Conservation (phyloP, 2,888 invertebrate genomes). For the Pristionchus entomophagus region DNA sequence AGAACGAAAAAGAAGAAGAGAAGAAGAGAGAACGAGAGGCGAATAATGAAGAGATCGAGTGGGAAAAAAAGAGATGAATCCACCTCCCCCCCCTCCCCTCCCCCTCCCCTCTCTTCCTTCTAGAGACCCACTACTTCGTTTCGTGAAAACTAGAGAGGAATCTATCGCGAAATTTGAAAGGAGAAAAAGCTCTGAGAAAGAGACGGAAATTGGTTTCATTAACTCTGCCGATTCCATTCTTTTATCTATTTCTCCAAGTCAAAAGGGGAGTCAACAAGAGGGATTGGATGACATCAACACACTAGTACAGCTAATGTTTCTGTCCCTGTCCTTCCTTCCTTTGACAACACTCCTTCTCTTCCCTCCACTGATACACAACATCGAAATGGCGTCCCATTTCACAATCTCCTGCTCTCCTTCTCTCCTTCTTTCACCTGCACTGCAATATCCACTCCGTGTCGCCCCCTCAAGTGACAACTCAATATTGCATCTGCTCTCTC, state of each 20-base stretch:
- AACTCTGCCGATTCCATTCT: background rate
- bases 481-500: slow-evolving; percentile 15
- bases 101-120: slow-evolving; percentile 37
- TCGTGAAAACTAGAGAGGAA: background rate
- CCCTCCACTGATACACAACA: background rate
- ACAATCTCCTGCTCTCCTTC: no score
- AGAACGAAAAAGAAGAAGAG: slow-evolving; percentile 31
- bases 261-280: slow-evolving; percentile 21
- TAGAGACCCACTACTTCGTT: background rate
- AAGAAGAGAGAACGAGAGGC: slow-evolving; percentile 7
- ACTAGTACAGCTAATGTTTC: background rate
- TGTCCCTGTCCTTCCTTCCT: no score
- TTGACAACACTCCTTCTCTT: no score
- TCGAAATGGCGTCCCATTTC: background rate
- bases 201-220: slow-evolving; percentile 33
- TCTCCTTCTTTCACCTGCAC: slow-evolving; percentile 25
- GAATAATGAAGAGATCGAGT: slow-evolving; percentile 34
- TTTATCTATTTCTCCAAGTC: slow-evolving; percentile 1
- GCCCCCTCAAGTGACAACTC: background rate
- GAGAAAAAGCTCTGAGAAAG: background rate
- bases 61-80: slow-evolving; percentile 31
- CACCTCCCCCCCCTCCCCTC: slow-evolving; percentile 6
- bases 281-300: slow-evolving; percentile 6
- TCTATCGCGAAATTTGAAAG: background rate
- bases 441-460: background rate